Evolutionary conservation across 1,140 invertebrate genomes (phyloP).

Genomic region (Pteromalus puparum): DNA sequence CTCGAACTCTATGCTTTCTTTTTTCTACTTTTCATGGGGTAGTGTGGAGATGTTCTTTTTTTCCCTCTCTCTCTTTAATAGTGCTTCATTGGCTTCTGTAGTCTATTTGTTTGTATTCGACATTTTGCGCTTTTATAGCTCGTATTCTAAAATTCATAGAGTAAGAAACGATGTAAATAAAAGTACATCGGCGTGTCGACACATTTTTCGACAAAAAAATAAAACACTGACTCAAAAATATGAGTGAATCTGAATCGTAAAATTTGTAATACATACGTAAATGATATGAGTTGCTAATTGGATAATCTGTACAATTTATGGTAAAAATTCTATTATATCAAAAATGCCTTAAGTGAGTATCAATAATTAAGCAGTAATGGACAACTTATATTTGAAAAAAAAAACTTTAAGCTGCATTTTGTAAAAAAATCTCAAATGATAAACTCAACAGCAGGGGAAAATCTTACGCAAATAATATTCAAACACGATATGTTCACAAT

Average conservation of each 20-base stretch:
- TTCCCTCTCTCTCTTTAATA: not conserved
- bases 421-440: not conserved
- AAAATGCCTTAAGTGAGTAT: not conserved
- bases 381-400: not conserved
- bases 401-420: slow-evolving; percentile 16
- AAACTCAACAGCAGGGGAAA: slow-evolving; percentile 1
- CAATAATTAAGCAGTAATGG: not conserved
- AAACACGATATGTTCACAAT: slow-evolving; percentile 30
- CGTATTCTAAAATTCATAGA: no score
- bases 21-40: not conserved
- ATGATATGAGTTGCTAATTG: no score
- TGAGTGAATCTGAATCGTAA: not conserved
- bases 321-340: slow-evolving; percentile 25
- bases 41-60: not conserved
- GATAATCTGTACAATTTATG: not conserved
- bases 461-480: slow-evolving; percentile 1
- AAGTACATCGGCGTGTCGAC: not conserved
- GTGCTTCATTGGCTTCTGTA: no score
- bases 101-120: no score
- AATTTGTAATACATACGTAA: not conserved
- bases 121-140: no score
- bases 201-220: not conserved
- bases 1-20: not conserved
- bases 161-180: no score
- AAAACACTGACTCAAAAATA: not conserved